These are phyloP conservation scores for Apogon talboti DNA, from an alignment of 2,797 vertebrate genomes.

Conservation along the genomic window DNA sequence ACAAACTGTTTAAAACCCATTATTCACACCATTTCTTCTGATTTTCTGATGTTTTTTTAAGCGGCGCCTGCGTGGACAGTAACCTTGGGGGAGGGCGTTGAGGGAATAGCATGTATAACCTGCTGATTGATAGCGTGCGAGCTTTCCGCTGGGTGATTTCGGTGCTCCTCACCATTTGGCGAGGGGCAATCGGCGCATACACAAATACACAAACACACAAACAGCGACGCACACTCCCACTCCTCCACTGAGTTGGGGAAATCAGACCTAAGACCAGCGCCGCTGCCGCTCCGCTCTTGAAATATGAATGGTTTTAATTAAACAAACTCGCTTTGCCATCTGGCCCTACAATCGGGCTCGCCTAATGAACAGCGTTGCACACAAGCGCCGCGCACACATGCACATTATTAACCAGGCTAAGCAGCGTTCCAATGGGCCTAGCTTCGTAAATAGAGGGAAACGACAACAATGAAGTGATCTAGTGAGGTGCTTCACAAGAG, in stretches of 20 bases:
- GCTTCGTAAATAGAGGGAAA: slow-evolving; percentile 51
- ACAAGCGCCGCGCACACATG: slow-evolving; percentile 26
- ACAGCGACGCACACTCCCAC: slow-evolving; percentile 20
- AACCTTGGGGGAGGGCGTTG: slow-evolving; percentile 51
- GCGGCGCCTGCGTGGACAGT: slow-evolving; percentile 20
- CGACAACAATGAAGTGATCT: slow-evolving; percentile 55
- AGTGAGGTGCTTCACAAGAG: slow-evolving; percentile 57
- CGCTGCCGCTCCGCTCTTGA: slow-evolving; percentile 69
- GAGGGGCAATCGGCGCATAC: slow-evolving; percentile 10
- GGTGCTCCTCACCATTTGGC: slow-evolving; percentile 7
- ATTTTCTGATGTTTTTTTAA: slow-evolving; percentile 42
- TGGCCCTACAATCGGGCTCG: slow-evolving; percentile 70
- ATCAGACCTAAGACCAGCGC: slow-evolving; percentile 69
- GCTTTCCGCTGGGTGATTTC: slow-evolving; percentile 51
- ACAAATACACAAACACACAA: slow-evolving; percentile 26
- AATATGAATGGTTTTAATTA: slow-evolving; percentile 84
- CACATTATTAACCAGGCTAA: slow-evolving; percentile 70
- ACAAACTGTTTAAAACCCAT: slow-evolving; percentile 21
- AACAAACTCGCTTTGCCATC: slow-evolving; percentile 81
- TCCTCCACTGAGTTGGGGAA: slow-evolving; percentile 65
- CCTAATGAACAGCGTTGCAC: slow-evolving; percentile 73
- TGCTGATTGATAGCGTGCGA: slow-evolving; percentile 53
- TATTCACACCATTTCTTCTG: slow-evolving; percentile 14
- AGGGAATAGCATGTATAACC: slow-evolving; percentile 25
- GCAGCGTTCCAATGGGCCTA: slow-evolving; percentile 55